Evolutionary conservation across 2,113 vertebrate genomes (phyloP).

Genomic region (Oreocharis arfaki): DNA sequence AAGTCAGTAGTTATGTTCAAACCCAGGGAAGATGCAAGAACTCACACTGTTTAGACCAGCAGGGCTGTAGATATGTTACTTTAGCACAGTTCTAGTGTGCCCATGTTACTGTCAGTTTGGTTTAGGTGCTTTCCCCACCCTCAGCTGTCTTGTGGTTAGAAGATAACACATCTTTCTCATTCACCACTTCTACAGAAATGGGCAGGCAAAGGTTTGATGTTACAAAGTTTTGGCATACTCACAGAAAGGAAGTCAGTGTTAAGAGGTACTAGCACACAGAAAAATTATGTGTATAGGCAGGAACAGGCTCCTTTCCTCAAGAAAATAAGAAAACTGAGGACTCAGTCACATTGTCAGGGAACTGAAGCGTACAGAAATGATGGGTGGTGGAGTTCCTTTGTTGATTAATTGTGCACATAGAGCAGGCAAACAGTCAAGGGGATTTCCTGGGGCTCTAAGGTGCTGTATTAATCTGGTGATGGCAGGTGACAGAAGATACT

Average conservation of each 20-base stretch:
- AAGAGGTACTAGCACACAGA: background rate
- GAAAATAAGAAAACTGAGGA: background rate
- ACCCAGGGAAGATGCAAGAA: constrained; percentile 63
- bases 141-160: background rate
- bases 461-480: background rate
- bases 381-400: background rate
- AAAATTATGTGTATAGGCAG: rapidly evolving
- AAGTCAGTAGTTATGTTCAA: constrained; percentile 66
- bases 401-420: rapidly evolving
- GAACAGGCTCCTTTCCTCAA: background rate
- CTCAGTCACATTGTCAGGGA: background rate
- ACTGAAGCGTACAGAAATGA: background rate
- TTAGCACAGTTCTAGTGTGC: background rate
- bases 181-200: background rate
- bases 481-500: background rate
- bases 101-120: background rate
- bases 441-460: background rate
- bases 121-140: background rate
- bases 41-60: constrained; percentile 64
- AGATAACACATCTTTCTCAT: background rate
- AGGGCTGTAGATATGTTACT: constrained; percentile 22
- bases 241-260: background rate
- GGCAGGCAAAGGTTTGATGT: background rate
- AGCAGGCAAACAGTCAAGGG: background rate
- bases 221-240: no score